Percentiles rank a stretch among this genome's conserved stretches.
phyloP scores from a whole-genome alignment of 2,888 invertebrate genomes.

The Formica aserva region DNA sequence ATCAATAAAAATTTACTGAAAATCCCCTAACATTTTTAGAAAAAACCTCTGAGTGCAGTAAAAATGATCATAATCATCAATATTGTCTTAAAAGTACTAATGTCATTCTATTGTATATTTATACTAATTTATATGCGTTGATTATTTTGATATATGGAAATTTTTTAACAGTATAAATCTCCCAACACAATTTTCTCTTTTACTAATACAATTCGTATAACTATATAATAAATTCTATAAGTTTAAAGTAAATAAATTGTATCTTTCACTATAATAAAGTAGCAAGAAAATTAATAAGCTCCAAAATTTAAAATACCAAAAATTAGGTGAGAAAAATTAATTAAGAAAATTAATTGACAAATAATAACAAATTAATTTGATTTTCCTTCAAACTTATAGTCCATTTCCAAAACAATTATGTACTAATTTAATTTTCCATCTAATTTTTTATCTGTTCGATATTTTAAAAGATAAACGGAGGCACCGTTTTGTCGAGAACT shows the following conservation, averaged over 20 bases:
- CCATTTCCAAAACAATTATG: background rate
- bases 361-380: background rate
- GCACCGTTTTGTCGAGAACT: conserved; percentile 41
- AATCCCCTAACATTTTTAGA: background rate
- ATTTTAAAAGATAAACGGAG: conserved; percentile 9
- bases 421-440: background rate
- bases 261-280: background rate
- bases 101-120: background rate
- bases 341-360: background rate
- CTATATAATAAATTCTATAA: background rate
- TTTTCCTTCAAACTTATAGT: background rate
- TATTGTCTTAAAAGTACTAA: background rate
- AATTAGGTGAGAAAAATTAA: background rate
- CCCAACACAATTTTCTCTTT: background rate
- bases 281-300: background rate
- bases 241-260: background rate
- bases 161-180: background rate
- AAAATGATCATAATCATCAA: background rate
- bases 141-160: background rate
- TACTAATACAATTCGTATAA: background rate
- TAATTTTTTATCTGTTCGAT: background rate
- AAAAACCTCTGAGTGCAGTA: background rate
- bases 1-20: background rate
- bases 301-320: background rate
- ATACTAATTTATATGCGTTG: background rate